These are phyloP conservation scores for Iphiclides podalirius DNA, from an alignment of 2,888 invertebrate genomes.

Conservation along the genomic window DNA sequence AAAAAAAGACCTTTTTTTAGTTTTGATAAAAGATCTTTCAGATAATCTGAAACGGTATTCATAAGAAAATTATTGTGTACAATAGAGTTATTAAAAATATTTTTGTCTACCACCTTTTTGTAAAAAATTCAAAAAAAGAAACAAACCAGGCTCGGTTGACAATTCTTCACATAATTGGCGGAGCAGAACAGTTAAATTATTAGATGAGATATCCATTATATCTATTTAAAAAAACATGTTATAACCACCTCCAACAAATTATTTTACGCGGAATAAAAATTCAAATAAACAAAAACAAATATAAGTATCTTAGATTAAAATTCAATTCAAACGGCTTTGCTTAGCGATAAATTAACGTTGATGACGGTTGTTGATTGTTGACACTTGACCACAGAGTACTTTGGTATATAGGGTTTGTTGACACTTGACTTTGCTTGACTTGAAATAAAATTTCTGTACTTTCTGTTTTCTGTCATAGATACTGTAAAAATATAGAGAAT, in stretches of 20 bases:
- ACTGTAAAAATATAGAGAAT: no score
- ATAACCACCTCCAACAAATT: background rate
- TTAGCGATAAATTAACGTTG: no score
- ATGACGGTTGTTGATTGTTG: no score
- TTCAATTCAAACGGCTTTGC: background rate
- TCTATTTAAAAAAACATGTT: background rate
- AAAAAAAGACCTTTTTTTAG: conserved; percentile 19
- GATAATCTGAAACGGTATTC: conserved; percentile 49
- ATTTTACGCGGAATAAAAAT: background rate
- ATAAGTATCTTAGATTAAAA: no score
- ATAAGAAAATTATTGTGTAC: no score
- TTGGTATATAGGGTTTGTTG: no score
- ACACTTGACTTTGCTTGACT: no score
- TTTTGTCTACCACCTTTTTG: conserved; percentile 18
- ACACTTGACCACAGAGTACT: background rate
- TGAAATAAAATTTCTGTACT: no score
- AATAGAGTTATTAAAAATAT: no score
- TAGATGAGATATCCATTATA: conserved; percentile 48
- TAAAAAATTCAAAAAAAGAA: conserved; percentile 42
- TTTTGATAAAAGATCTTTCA: conserved; percentile 29
- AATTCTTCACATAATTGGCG: conserved; percentile 65
- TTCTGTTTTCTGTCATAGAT: no score
- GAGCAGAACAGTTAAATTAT: conserved; percentile 54
- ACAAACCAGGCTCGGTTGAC: conserved; percentile 65
- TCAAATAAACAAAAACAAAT: no score